Conservation (phyloP, 1,140 invertebrate genomes). For the Orchesella cincta region DNA sequence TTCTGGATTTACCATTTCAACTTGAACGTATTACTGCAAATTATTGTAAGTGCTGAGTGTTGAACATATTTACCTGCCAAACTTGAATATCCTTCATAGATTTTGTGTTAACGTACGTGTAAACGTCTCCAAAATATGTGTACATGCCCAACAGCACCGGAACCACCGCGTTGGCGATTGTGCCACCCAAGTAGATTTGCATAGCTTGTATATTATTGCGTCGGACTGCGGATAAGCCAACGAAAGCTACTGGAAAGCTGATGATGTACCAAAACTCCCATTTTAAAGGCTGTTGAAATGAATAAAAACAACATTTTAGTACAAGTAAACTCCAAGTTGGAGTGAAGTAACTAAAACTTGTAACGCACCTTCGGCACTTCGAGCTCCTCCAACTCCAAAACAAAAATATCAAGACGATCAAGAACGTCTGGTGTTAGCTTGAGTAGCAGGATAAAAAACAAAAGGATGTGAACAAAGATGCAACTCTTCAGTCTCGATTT, state of each 20-base stretch:
- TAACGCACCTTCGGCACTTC: constrained; percentile 80
- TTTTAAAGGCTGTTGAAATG: constrained; percentile 66
- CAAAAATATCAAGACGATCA: constrained; percentile 88
- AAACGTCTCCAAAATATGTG: constrained; percentile 83
- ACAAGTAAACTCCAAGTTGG: neutral
- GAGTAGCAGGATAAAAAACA: constrained; percentile 86
- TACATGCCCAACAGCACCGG: constrained; percentile 78
- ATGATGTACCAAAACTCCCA: constrained; percentile 95
- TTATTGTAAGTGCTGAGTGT: no score
- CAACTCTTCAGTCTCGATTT: constrained; percentile 89
- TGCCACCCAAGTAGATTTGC: constrained; percentile 79
- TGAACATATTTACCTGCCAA: constrained; percentile 76
- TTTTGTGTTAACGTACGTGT: constrained; percentile 72
- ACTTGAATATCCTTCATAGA: constrained; percentile 68
- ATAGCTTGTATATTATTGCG: constrained; percentile 78
- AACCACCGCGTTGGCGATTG: constrained; percentile 73
- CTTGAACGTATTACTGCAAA: neutral
- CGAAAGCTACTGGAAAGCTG: constrained; percentile 79
- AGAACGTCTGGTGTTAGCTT: constrained; percentile 89
- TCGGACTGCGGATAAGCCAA: constrained; percentile 82
- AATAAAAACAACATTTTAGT: neutral
- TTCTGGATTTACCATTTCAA: no score
- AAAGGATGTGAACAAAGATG: constrained; percentile 86
- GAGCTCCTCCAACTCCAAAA: constrained; percentile 88
- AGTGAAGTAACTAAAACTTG: neutral